Conservation (phyloP, 2,888 invertebrate genomes). For the Polylopha cassiicola region DNA sequence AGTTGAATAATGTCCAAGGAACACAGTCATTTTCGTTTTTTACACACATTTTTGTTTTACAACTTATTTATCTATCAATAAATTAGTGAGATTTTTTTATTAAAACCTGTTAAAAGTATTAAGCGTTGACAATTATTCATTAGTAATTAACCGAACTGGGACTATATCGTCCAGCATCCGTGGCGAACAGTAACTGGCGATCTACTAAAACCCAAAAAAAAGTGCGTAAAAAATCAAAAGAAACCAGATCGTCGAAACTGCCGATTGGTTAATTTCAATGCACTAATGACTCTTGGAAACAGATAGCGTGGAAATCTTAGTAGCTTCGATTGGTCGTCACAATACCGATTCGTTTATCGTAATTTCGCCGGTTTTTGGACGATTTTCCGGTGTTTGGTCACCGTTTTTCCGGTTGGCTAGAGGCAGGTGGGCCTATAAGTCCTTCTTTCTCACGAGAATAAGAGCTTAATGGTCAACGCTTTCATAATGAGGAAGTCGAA, state of each 20-base stretch:
- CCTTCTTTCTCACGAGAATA: constrained; percentile 68
- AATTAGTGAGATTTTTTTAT: no score
- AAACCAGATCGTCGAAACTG: constrained; percentile 40
- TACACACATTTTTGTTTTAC: no score
- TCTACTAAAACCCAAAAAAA: constrained; percentile 1
- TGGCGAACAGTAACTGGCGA: no score
- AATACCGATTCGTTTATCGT: constrained; percentile 58
- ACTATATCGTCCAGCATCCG: no score
- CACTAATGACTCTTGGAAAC: constrained; percentile 62
- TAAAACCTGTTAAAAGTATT: no score
- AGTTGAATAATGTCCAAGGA: no score
- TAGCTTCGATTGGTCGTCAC: constrained; percentile 47
- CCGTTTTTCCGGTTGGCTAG: constrained; percentile 66
- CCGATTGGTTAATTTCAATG: constrained; percentile 61
- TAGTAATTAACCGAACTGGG: no score
- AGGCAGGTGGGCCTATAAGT: constrained; percentile 59
- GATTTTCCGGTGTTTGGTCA: constrained; percentile 73
- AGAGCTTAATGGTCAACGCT: constrained; percentile 46
- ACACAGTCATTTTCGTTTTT: no score
- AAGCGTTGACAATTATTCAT: no score
- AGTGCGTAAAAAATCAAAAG: constrained; percentile 20
- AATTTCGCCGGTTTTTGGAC: constrained; percentile 68
- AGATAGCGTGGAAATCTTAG: constrained; percentile 61
- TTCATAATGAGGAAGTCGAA: constrained; percentile 53
- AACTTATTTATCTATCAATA: no score